These are phyloP conservation scores for Crotalus horridus DNA, from an alignment of 2,113 vertebrate genomes.

Conservation along the genomic window DNA sequence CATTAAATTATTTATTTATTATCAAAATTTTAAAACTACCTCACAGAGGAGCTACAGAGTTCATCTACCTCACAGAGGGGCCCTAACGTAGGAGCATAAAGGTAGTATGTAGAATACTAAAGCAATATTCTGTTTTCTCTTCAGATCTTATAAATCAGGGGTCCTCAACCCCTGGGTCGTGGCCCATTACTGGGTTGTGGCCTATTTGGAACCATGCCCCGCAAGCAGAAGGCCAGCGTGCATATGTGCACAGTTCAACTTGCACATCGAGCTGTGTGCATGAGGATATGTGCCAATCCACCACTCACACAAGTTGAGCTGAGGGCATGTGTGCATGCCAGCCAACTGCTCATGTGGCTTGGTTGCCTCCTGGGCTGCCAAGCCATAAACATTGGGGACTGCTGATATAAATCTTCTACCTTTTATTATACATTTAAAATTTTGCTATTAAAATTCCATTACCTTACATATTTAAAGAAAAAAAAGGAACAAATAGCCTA, in stretches of 20 bases:
- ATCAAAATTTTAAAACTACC: no score
- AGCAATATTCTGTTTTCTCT: neutral
- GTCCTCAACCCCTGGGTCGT: no score
- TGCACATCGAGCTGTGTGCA: neutral
- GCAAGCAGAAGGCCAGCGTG: fast-evolving
- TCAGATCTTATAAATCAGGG: neutral
- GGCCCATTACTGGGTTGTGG: no score
- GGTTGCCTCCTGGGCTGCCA: neutral
- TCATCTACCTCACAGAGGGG: no score
- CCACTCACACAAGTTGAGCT: neutral
- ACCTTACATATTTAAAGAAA: neutral
- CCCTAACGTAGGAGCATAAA: neutral
- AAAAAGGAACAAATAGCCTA: neutral
- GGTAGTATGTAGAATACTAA: neutral
- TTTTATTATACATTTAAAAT: neutral
- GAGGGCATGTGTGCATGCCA: neutral
- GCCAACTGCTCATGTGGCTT: neutral
- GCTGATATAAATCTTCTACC: neutral
- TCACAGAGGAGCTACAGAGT: no score
- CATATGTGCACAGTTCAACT: neutral
- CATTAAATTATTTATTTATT: neutral
- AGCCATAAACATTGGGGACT: neutral
- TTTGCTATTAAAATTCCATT: neutral
- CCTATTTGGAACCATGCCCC: no score
- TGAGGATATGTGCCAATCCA: neutral